phyloP scores from a whole-genome alignment of 2,888 invertebrate genomes.

The Diarsia mendica region DNA sequence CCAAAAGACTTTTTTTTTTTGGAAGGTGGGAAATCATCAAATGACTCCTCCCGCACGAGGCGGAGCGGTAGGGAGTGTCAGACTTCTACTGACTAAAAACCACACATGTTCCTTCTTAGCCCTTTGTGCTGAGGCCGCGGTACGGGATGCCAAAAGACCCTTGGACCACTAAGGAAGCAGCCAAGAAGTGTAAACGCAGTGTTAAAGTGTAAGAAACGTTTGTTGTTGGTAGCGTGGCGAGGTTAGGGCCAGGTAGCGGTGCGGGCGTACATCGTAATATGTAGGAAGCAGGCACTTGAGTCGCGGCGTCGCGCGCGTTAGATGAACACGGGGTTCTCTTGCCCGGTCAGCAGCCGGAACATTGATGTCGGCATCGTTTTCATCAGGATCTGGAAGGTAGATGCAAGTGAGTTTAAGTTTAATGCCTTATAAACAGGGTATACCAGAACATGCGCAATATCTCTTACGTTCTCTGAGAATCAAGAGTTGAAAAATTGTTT shows the following conservation, averaged over 20 bases:
- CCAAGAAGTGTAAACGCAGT: slow-evolving; percentile 16
- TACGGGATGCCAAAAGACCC: neutral
- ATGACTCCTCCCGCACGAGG: no score
- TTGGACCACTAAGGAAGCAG: neutral
- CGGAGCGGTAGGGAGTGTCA: no score
- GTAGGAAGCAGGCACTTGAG: slow-evolving; percentile 91
- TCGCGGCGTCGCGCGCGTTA: slow-evolving; percentile 88
- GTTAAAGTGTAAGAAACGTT: slow-evolving; percentile 1
- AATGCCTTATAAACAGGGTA: neutral
- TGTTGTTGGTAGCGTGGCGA: slow-evolving; percentile 39
- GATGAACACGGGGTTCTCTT: slow-evolving; percentile 99
- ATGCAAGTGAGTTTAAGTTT: neutral
- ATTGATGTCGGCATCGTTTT: slow-evolving; percentile 99
- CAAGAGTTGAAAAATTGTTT: no score
- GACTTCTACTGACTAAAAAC: no score
- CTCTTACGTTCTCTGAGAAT: no score
- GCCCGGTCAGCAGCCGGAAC: slow-evolving; percentile 99
- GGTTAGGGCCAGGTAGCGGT: slow-evolving; percentile 58
- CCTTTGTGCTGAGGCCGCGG: no score
- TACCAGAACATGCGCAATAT: no score
- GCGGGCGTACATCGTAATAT: slow-evolving; percentile 62
- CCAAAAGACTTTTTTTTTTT: no score
- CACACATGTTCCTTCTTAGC: no score
- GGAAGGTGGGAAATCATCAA: no score
- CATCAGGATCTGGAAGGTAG: slow-evolving; percentile 96